Percentiles rank a stretch among this genome's conserved stretches.
These are phyloP conservation scores for Drosophila simulans DNA, from an alignment of 1,140 invertebrate genomes.

Conservation along the genomic window DNA sequence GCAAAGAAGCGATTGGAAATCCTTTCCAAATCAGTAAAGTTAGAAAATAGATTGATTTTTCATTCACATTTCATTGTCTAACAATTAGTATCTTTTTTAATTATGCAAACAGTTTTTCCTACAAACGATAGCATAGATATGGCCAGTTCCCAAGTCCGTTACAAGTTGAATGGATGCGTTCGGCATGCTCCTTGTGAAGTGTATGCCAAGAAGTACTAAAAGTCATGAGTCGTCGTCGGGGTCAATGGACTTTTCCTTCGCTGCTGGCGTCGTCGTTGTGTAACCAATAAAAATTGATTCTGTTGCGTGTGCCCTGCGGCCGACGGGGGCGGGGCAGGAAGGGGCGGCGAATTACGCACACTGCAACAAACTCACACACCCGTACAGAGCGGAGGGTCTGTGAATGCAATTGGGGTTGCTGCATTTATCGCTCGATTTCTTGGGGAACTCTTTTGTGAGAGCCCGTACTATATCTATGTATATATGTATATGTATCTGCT, in stretches of 20 bases:
- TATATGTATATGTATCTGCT: too few relatives aligned
- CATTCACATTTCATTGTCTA: too few relatives aligned
- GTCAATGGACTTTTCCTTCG: slow-evolving; percentile 67
- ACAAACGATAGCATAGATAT: too few relatives aligned
- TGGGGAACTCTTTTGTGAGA: slow-evolving; percentile 16
- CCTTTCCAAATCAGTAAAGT: too few relatives aligned
- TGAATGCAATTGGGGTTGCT: slow-evolving; percentile 61
- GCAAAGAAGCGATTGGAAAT: too few relatives aligned
- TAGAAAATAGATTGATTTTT: too few relatives aligned
- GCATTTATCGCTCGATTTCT: slow-evolving; percentile 46
- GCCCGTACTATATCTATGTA: slow-evolving; percentile 6
- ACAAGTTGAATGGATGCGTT: neutral
- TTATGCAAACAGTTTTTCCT: too few relatives aligned
- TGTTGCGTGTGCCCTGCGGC: slow-evolving; percentile 49
- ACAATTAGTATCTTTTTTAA: too few relatives aligned
- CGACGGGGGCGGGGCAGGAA: slow-evolving; percentile 1
- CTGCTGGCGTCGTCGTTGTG: slow-evolving; percentile 69
- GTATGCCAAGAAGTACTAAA: slow-evolving; percentile 63
- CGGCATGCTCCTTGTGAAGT: slow-evolving; percentile 4
- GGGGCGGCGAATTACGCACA: slow-evolving; percentile 19
- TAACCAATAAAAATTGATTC: slow-evolving; percentile 82
- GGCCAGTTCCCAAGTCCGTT: too few relatives aligned
- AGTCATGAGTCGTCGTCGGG: slow-evolving; percentile 64
- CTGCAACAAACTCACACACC: slow-evolving; percentile 3
- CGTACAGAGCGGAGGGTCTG: slow-evolving; percentile 28